These are phyloP conservation scores for Trematomus loennbergii DNA, from an alignment of 2,113 vertebrate genomes.

Conservation along the genomic window DNA sequence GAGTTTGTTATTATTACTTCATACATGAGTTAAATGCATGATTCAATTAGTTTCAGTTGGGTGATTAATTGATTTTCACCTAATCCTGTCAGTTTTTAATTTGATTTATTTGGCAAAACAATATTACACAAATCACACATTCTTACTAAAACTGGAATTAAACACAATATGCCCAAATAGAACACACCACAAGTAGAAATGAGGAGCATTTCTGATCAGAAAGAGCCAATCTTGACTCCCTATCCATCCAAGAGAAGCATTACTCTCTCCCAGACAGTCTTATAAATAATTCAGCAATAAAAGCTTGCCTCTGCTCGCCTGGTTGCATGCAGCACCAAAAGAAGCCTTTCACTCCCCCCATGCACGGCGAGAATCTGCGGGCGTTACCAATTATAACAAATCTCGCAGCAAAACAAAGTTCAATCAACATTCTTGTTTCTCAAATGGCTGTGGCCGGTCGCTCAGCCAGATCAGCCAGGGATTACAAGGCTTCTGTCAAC, in stretches of 20 bases:
- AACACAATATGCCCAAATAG: not conserved
- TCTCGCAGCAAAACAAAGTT: constrained; percentile 73
- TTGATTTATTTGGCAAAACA: not conserved
- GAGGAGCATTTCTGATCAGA: not conserved
- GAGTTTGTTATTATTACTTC: not conserved
- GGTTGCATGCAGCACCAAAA: constrained; percentile 71
- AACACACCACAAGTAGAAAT: not conserved
- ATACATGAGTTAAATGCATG: not conserved
- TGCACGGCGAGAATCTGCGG: constrained; percentile 51
- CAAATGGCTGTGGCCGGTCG: constrained; percentile 50
- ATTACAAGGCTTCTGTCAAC: constrained; percentile 76
- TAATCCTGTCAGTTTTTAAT: not conserved
- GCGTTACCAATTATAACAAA: constrained; percentile 69
- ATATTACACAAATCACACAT: not conserved
- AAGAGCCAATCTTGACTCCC: constrained; percentile 13
- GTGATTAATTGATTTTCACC: not conserved
- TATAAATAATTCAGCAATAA: constrained; percentile 83
- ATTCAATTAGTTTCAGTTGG: not conserved
- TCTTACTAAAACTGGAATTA: not conserved
- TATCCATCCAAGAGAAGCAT: constrained; percentile 57
- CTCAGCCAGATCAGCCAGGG: constrained; percentile 62
- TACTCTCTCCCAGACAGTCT: constrained; percentile 71
- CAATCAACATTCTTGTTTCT: constrained; percentile 68
- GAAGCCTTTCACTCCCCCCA: not conserved
- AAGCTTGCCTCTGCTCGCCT: constrained; percentile 73